Evolutionary conservation across 2,797 vertebrate species (phyloP).

Genomic region (Holocentrus rufus): DNA sequence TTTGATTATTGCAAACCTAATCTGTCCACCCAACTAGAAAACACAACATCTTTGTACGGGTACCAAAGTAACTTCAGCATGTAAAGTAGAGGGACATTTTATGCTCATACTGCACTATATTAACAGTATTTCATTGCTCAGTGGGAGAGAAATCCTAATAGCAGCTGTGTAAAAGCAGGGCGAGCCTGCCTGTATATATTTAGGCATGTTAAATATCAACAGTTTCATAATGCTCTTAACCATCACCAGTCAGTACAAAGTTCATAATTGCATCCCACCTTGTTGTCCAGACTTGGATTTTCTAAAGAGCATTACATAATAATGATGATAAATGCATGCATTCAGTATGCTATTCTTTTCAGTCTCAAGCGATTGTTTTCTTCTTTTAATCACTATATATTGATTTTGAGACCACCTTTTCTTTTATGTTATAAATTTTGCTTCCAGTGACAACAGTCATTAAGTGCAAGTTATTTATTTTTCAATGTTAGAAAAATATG

Average conservation of each 20-base stretch:
- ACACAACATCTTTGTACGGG: no score
- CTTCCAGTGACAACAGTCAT: no score
- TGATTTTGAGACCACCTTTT: no score
- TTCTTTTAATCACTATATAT: not conserved
- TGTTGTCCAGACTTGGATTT: not conserved
- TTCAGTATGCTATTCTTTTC: not conserved
- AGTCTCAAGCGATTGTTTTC: not conserved
- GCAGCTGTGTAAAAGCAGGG: no score
- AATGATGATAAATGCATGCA: not conserved
- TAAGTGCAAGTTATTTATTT: no score
- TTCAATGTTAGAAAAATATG: no score
- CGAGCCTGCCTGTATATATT: no score
- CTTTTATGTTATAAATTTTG: no score
- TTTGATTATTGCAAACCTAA: no score
- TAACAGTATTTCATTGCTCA: not conserved
- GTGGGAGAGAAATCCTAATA: not conserved
- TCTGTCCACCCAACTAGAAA: no score
- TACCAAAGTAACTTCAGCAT: not conserved
- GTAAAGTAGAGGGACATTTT: not conserved
- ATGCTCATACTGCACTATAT: not conserved
- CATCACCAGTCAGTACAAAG: no score
- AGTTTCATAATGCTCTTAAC: not conserved
- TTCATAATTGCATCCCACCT: not conserved
- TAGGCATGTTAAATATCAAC: not conserved
- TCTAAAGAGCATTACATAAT: not conserved